These are phyloP conservation scores for Drosophila quinaria DNA, from an alignment of 2,888 invertebrate species.

Conservation along the genomic window DNA sequence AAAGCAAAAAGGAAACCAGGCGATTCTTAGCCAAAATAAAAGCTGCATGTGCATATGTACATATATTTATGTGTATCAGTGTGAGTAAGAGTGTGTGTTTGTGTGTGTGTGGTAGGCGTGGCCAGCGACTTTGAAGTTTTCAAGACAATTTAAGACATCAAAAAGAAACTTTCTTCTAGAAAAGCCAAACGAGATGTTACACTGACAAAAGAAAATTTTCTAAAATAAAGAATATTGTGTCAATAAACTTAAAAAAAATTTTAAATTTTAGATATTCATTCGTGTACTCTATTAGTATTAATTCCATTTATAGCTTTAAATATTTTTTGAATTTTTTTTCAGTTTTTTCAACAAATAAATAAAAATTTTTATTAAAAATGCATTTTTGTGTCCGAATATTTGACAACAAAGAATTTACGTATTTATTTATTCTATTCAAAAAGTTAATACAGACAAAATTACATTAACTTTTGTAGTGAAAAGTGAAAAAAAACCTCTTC, in stretches of 20 bases:
- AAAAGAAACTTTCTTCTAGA: neutral
- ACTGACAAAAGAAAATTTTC: neutral
- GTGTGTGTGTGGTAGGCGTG: constrained; percentile 14
- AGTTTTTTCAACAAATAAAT: no score
- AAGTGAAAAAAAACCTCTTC: neutral
- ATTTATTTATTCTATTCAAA: neutral
- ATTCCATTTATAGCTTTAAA: no score
- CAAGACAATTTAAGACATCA: constrained; percentile 15
- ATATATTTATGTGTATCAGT: neutral
- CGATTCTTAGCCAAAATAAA: constrained; percentile 39
- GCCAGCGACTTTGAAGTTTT: constrained; percentile 31
- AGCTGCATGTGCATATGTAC: constrained; percentile 28
- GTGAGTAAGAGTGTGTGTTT: neutral
- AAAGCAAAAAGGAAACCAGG: constrained; percentile 36
- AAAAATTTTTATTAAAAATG: no score
- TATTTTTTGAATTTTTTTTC: no score
- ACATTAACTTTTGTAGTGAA: neutral
- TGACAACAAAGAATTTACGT: neutral
- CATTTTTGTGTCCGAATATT: neutral
- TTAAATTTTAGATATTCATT: neutral
- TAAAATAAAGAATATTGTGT: neutral
- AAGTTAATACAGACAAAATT: neutral
- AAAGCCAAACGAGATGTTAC: neutral
- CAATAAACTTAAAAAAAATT: no score
- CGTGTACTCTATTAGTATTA: no score